Percentiles rank a stretch among this genome's conserved stretches.
Conservation (phyloP, 2,797 vertebrate genomes). For the Emys orbicularis region DNA sequence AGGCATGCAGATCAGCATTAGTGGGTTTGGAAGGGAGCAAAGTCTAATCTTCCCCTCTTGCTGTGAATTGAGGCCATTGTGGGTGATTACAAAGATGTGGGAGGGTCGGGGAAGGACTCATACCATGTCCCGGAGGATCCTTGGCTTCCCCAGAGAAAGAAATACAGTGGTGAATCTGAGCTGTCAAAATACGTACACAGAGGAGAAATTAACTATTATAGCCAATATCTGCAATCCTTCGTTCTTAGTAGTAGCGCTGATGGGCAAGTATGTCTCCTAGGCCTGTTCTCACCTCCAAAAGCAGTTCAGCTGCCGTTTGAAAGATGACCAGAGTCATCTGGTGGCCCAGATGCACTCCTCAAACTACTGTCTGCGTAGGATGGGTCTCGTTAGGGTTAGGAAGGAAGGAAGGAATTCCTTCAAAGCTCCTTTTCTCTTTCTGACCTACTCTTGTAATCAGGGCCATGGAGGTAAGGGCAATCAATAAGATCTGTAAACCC, state of each 20-base stretch:
- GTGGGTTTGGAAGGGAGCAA: neutral
- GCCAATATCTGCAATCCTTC: neutral
- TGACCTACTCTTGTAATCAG: neutral
- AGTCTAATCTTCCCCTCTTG: neutral
- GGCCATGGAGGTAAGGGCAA: neutral
- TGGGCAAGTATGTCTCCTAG: neutral
- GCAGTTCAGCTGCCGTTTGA: neutral
- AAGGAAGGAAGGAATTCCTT: neutral
- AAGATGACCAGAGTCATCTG: neutral
- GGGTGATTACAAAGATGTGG: neutral
- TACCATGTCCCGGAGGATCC: neutral
- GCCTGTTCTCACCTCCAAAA: neutral
- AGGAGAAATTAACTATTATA: neutral
- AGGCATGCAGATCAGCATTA: neutral
- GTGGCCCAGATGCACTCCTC: neutral
- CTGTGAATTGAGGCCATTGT: neutral
- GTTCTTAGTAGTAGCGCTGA: neutral
- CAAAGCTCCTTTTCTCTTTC: neutral
- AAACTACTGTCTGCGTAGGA: neutral
- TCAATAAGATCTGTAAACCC: no score
- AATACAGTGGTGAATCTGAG: neutral
- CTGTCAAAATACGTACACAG: neutral
- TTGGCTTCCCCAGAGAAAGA: neutral
- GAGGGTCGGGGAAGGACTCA: rapidly evolving
- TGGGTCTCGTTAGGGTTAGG: neutral